These are phyloP conservation scores for Branchipolynoe longqiensis DNA, from an alignment of 2,888 invertebrate species.

Conservation along the genomic window DNA sequence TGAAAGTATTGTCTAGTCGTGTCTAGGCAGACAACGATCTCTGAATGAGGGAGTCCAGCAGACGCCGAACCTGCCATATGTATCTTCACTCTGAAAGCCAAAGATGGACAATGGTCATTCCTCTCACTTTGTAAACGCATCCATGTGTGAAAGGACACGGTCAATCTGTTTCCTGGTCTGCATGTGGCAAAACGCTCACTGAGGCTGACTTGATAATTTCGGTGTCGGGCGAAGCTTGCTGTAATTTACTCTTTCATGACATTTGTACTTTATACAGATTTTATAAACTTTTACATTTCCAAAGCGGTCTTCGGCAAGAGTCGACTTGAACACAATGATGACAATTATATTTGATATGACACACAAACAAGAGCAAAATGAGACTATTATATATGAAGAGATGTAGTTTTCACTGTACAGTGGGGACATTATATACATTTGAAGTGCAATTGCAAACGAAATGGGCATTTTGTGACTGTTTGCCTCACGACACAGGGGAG, in stretches of 20 bases:
- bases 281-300: slow-evolving; percentile 56
- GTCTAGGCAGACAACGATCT: slow-evolving; percentile 38
- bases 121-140: slow-evolving; percentile 38
- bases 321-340: slow-evolving; percentile 52
- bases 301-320: slow-evolving; percentile 48
- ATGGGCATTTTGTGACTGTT: slow-evolving; percentile 37
- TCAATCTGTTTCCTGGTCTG: slow-evolving; percentile 46
- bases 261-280: slow-evolving; percentile 55
- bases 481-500: slow-evolving; percentile 2
- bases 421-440: slow-evolving; percentile 50
- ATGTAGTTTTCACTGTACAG: slow-evolving; percentile 46
- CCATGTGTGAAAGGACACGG: slow-evolving; percentile 50
- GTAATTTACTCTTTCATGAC: slow-evolving; percentile 55
- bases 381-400: slow-evolving; percentile 54
- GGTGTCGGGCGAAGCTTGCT: slow-evolving; percentile 25
- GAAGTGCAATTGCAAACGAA: slow-evolving; percentile 55
- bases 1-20: slow-evolving; percentile 47
- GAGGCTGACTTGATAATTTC: slow-evolving; percentile 47
- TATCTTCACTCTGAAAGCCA: slow-evolving; percentile 31
- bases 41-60: slow-evolving; percentile 11
- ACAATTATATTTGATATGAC: slow-evolving; percentile 56
- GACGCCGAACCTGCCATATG: background rate
- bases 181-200: slow-evolving; percentile 34
- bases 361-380: slow-evolving; percentile 52
- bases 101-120: slow-evolving; percentile 40